phyloP scores from a whole-genome alignment of 2,797 vertebrate species.

The Anabas testudineus region DNA sequence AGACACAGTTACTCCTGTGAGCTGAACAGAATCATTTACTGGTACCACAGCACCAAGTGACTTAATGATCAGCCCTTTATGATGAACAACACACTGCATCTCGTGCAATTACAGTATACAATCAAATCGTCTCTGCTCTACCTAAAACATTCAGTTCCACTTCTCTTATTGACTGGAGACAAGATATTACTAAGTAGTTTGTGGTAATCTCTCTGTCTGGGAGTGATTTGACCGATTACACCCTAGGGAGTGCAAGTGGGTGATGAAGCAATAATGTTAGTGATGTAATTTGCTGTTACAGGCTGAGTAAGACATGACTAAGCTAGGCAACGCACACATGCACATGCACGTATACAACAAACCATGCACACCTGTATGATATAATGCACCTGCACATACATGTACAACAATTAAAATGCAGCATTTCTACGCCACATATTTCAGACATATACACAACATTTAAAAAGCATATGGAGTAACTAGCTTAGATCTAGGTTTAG shows the following conservation, averaged over 20 bases:
- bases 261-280: not conserved
- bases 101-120: not conserved
- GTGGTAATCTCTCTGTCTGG: not conserved
- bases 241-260: not conserved
- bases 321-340: no score
- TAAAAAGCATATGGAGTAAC: not conserved
- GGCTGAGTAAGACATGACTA: not conserved
- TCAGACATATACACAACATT: not conserved
- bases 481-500: no score
- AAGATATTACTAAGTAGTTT: not conserved
- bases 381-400: not conserved
- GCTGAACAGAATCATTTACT: no score
- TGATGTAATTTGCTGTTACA: not conserved
- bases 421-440: no score
- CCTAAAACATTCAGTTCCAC: not conserved
- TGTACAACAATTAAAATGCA: no score
- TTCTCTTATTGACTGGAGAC: not conserved
- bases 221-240: not conserved
- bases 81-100: no score
- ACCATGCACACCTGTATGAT: not conserved
- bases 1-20: no score
- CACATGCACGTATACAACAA: not conserved
- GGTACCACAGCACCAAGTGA: no score
- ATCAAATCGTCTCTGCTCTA: not conserved
- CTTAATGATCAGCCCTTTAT: no score